Percentiles rank a stretch among this genome's conserved stretches.
Conservation (phyloP, 2,888 invertebrate species). For the Cyclophora albipunctata region DNA sequence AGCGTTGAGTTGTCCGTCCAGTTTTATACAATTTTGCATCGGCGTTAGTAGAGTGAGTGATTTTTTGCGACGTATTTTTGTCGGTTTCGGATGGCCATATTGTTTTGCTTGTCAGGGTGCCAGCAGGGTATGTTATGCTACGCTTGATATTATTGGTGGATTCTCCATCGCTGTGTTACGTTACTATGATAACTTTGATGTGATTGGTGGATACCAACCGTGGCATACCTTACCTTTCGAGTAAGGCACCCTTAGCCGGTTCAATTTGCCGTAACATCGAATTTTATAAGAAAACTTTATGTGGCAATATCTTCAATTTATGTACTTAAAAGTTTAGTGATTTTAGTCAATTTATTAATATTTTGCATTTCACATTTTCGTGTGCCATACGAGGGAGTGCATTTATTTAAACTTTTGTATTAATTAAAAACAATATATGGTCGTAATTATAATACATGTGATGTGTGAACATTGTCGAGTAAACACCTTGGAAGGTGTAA, state of each 20-base stretch:
- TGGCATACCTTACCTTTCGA: no score
- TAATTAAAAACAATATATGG: slow-evolving; percentile 1
- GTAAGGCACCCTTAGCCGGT: no score
- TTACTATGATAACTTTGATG: no score
- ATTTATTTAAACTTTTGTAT: slow-evolving; percentile 10
- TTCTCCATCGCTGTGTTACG: no score
- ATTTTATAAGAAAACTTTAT: no score
- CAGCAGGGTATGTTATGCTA: no score
- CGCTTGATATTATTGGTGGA: no score
- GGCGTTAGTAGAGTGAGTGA: slow-evolving; percentile 36
- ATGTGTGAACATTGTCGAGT: slow-evolving; percentile 2
- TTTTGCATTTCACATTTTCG: slow-evolving; percentile 13
- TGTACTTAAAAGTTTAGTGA: slow-evolving; percentile 9
- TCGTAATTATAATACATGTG: slow-evolving; percentile 4
- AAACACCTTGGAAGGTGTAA: not conserved
- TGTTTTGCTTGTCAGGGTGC: no score
- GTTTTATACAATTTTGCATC: slow-evolving; percentile 68
- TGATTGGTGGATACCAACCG: no score
- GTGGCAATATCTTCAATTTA: no score
- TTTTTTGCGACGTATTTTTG: slow-evolving; percentile 7
- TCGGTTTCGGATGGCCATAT: no score
- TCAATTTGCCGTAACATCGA: no score
- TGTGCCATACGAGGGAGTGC: slow-evolving; percentile 17
- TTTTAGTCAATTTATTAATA: slow-evolving; percentile 13
- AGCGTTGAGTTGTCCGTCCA: slow-evolving; percentile 75